phyloP scores from a whole-genome alignment of 2,797 vertebrate species.

The Epinephelus malabaricus region DNA sequence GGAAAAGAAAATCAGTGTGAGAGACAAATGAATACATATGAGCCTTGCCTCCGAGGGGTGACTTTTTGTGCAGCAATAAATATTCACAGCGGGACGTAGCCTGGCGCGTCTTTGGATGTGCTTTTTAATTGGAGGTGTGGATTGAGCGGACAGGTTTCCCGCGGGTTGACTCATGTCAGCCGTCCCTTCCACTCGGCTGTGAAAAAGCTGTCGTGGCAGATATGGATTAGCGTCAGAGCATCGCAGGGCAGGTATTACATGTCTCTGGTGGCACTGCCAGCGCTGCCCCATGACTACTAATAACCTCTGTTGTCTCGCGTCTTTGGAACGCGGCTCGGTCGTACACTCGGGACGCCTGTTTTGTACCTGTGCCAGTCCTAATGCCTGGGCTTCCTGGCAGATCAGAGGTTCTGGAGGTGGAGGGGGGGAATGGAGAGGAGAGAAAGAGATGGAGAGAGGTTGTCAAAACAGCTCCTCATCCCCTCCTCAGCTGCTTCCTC shows the following conservation, averaged over 20 bases:
- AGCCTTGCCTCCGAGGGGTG: slow-evolving; percentile 44
- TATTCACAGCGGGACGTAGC: slow-evolving; percentile 61
- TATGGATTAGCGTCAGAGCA: slow-evolving; percentile 71
- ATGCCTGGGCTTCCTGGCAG: slow-evolving; percentile 50
- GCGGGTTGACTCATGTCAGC: slow-evolving; percentile 61
- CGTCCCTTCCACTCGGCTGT: slow-evolving; percentile 60
- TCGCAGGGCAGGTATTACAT: slow-evolving; percentile 61
- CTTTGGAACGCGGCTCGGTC: not conserved
- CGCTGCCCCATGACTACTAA: slow-evolving; percentile 60
- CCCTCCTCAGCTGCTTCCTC: slow-evolving; percentile 64
- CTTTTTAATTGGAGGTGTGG: slow-evolving; percentile 66
- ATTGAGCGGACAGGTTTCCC: slow-evolving; percentile 60
- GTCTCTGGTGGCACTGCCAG: slow-evolving; percentile 57
- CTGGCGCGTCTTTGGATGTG: slow-evolving; percentile 38
- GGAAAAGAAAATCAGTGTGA: not conserved
- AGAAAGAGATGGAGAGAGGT: slow-evolving; percentile 44
- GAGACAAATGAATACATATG: slow-evolving; percentile 55
- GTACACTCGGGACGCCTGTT: slow-evolving; percentile 49
- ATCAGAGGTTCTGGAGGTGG: slow-evolving; percentile 62
- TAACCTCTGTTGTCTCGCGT: slow-evolving; percentile 60
- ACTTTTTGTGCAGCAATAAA: slow-evolving; percentile 53
- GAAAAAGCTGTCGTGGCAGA: slow-evolving; percentile 59
- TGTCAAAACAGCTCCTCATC: slow-evolving; percentile 74
- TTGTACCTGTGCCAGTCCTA: slow-evolving; percentile 64
- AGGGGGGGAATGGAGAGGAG: not conserved